These are phyloP conservation scores for Phocides pigmalion DNA, from an alignment of 1,140 invertebrate species.

Conservation along the genomic window DNA sequence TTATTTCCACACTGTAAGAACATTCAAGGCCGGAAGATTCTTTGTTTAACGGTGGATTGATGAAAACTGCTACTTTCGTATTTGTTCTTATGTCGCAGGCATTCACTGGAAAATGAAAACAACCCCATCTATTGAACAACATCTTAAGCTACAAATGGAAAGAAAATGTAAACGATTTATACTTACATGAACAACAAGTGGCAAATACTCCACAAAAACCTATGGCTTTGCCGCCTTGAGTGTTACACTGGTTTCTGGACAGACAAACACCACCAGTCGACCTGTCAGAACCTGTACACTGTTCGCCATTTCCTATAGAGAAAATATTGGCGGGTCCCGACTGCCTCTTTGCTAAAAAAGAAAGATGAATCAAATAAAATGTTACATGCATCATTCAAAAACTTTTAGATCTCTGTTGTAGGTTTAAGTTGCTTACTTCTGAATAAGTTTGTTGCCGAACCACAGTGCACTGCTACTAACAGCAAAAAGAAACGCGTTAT, in stretches of 20 bases:
- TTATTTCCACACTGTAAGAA: slow-evolving; percentile 80
- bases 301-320: slow-evolving; percentile 70
- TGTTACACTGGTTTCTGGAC: slow-evolving; percentile 75
- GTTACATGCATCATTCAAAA: neutral
- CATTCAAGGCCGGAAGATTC: slow-evolving; percentile 77
- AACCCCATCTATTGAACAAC: slow-evolving; percentile 33
- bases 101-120: slow-evolving; percentile 61
- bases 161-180: neutral
- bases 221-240: slow-evolving; percentile 76
- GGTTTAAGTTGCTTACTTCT: slow-evolving; percentile 41
- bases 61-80: slow-evolving; percentile 77
- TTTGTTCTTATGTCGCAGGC: slow-evolving; percentile 78
- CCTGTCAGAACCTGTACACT: slow-evolving; percentile 67
- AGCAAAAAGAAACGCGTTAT: slow-evolving; percentile 35
- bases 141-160: no score
- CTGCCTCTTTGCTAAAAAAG: slow-evolving; percentile 56
- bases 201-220: slow-evolving; percentile 79
- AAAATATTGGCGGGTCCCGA: slow-evolving; percentile 66
- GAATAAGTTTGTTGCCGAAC: slow-evolving; percentile 31
- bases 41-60: slow-evolving; percentile 71
- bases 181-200: slow-evolving; percentile 79
- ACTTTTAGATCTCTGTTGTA: slow-evolving; percentile 29
- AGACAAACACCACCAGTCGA: slow-evolving; percentile 71
- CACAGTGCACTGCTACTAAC: slow-evolving; percentile 37
- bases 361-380: neutral